A percentile compares a stretch with the other conserved stretches of the same genome.
phyloP scores from a whole-genome alignment of 2,113 vertebrate genomes.

The Puma concolor region DNA sequence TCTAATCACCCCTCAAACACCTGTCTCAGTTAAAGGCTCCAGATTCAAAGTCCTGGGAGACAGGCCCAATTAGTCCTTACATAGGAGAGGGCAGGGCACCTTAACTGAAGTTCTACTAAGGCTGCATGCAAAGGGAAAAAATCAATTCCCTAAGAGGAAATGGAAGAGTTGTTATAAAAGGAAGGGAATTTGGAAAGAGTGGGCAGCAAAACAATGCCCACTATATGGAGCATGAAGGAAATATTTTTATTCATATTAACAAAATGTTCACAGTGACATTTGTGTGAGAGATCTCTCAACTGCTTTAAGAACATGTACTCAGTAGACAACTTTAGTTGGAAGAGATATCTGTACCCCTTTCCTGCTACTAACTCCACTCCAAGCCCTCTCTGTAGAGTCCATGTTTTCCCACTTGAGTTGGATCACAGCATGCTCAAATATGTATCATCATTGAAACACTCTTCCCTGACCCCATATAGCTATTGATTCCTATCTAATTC shows the following conservation, averaged over 20 bases:
- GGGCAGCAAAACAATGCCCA: background rate
- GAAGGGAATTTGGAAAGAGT: background rate
- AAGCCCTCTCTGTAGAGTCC: background rate
- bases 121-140: background rate
- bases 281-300: background rate
- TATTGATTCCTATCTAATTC: background rate
- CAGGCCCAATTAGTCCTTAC: background rate
- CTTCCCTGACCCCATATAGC: background rate
- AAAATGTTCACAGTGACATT: background rate
- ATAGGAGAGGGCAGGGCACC: background rate
- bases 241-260: background rate
- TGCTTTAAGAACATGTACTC: background rate
- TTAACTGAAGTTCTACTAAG: background rate
- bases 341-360: background rate
- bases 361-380: rapidly evolving
- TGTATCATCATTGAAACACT: background rate
- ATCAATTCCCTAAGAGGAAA: background rate
- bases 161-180: background rate
- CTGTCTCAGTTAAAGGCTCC: background rate
- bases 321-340: background rate
- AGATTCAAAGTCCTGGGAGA: background rate
- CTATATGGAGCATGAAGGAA: background rate
- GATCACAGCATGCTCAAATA: background rate
- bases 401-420: background rate
- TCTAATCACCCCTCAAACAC: background rate